These are phyloP conservation scores for Abrostola triplasia DNA, from an alignment of 2,888 invertebrate genomes.

Conservation along the genomic window DNA sequence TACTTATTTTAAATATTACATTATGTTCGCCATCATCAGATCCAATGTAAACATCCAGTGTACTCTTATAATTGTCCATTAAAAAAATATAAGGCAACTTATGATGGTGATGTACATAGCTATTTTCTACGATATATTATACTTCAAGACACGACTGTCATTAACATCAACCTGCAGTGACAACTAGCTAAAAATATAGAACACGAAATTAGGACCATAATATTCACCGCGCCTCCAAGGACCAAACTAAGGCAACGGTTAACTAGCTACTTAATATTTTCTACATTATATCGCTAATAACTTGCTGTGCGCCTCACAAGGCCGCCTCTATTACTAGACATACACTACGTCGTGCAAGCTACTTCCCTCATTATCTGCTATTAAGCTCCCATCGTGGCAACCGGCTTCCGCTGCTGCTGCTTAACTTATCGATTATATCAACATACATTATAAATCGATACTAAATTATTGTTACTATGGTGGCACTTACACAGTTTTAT, in stretches of 20 bases:
- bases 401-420: slow-evolving; percentile 15
- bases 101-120: too few relatives aligned
- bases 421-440: slow-evolving; percentile 4
- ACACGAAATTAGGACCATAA: neutral
- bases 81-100: too few relatives aligned
- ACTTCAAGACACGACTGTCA: too few relatives aligned
- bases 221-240: neutral
- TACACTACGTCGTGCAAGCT: slow-evolving; percentile 48
- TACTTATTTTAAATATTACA: too few relatives aligned
- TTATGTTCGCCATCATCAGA: too few relatives aligned
- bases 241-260: slow-evolving; percentile 7
- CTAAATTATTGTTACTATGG: slow-evolving; percentile 5
- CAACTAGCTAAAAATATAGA: too few relatives aligned
- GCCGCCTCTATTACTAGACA: slow-evolving; percentile 31
- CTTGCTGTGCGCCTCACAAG: slow-evolving; percentile 2
- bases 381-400: slow-evolving; percentile 24
- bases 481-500: neutral
- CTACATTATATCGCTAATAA: slow-evolving; percentile 1
- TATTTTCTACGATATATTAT: too few relatives aligned
- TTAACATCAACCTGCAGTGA: too few relatives aligned
- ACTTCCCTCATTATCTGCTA: slow-evolving; percentile 61
- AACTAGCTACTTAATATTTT: slow-evolving; percentile 1
- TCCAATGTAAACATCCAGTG: too few relatives aligned
- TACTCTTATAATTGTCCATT: too few relatives aligned
- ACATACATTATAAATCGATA: slow-evolving; percentile 24